Evolutionary conservation across 2,888 invertebrate genomes (phyloP), one percentile per base, ranked within the genome.

Genomic region (Eudasyphora cyanicolor): DNA sequence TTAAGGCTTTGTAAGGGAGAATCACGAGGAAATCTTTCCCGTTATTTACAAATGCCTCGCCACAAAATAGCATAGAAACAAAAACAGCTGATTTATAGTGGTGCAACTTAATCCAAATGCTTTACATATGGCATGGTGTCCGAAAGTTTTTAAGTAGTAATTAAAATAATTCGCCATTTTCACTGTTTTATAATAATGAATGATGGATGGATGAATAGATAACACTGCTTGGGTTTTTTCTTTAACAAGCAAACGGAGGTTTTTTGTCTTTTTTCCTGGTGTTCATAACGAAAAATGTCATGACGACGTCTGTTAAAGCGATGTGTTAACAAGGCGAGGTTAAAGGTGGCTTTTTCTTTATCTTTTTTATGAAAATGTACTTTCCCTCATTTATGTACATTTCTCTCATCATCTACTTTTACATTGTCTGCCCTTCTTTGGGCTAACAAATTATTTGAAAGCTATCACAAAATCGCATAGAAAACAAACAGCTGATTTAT

Each of bases 121-220:
- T n/a, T n/a, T n/a, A n/a, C n/a, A n/a, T n/a, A n/a, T n/a, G n/a
- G n/a, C n/a, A n/a, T n/a, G n/a, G n/a, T n/a, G n/a, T n/a, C n/a
- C n/a, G n/a, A n/a, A n/a, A n/a, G n/a, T 27, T 14, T 2, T 29
- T 76, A n/a, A 14, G 60, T 51, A 32, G 19, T 73, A 49, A 60
- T 73, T 73, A 21, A 57, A 84, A 84, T 81, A 81, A 76, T 79
- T 81, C 73, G 78, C 67, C 84, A 79, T 82, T 80, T 62, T 80
- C 75, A 81, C 81, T 81, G 75, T 71, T 80, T 84, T 76, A 67
- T 42, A 76, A 81, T 76, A 76, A 84, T 80, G n/a, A n/a, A n/a
- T n/a, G 80, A 80, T 78, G 70, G 35, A 81, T 81, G 67, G 35
- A 17, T 64, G 35, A 17, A 5, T 38, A 38, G 19, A 0, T 19